Evolutionary conservation across 2,797 vertebrate species (phyloP).

Genomic region (Crotalus adamanteus): DNA sequence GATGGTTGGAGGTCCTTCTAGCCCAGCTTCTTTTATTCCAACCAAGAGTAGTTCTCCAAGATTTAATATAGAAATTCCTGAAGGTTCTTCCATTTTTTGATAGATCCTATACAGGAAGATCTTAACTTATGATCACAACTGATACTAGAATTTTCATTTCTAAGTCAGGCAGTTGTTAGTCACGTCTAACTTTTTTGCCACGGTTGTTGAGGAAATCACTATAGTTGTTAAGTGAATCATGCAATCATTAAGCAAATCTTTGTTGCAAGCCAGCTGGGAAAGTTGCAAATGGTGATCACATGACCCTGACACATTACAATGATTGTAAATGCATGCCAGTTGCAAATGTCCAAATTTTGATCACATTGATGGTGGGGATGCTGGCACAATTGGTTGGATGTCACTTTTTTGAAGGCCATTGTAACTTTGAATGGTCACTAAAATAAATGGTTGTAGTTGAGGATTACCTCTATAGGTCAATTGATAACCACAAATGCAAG

Average conservation of each 20-base stretch:
- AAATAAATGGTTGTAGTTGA: neutral
- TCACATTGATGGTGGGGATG: neutral
- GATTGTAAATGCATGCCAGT: neutral
- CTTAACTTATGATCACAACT: neutral
- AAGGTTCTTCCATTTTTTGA: neutral
- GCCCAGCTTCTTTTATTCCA: neutral
- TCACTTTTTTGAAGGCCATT: neutral
- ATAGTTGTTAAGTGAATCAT: neutral
- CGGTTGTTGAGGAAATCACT: neutral
- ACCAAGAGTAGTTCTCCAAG: neutral
- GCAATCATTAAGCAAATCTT: neutral
- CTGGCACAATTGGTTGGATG: neutral
- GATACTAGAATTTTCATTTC: neutral
- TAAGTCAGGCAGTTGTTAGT: neutral
- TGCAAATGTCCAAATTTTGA: neutral
- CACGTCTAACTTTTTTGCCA: neutral
- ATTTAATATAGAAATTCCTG: neutral
- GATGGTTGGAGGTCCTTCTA: neutral
- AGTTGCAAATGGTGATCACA: neutral
- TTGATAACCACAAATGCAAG: neutral
- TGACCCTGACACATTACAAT: neutral
- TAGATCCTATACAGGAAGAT: neutral
- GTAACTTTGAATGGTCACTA: neutral
- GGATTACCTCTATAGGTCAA: neutral
- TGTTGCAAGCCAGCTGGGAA: neutral